These are phyloP conservation scores for Drosophila tropicalis DNA, from an alignment of 1,140 invertebrate genomes.

Conservation along the genomic window DNA sequence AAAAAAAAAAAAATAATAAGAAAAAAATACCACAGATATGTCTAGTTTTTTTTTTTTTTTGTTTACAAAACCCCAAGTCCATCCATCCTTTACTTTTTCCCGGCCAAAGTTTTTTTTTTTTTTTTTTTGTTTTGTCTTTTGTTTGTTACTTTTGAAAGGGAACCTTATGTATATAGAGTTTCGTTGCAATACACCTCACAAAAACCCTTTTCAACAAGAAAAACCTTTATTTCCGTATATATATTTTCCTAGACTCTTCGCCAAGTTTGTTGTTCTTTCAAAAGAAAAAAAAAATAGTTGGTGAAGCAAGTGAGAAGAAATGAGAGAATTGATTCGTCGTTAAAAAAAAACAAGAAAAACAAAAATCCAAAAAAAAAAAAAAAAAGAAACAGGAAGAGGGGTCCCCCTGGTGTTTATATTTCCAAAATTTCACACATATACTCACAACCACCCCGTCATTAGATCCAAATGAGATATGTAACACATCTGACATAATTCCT, in stretches of 20 bases:
- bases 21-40: conserved; percentile 10
- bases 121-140: conserved; percentile 1
- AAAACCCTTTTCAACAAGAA: background rate
- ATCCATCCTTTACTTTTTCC: background rate
- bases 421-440: background rate
- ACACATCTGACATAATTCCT: background rate
- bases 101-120: conserved; percentile 3
- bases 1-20: too few species aligned
- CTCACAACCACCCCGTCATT: background rate
- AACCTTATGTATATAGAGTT: conserved; percentile 15
- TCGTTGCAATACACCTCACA: background rate
- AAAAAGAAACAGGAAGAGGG: background rate
- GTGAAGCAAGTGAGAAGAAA: background rate
- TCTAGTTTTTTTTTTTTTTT: conserved; percentile 13
- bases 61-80: background rate
- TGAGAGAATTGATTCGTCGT: background rate
- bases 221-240: background rate
- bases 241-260: background rate
- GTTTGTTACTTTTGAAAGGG: background rate
- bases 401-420: background rate
- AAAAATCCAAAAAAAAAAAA: too few species aligned
- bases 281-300: background rate
- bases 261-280: background rate
- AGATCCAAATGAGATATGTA: background rate
- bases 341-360: background rate